Conservation (phyloP, 2,888 invertebrate genomes). For the Esperia sulphurella region DNA sequence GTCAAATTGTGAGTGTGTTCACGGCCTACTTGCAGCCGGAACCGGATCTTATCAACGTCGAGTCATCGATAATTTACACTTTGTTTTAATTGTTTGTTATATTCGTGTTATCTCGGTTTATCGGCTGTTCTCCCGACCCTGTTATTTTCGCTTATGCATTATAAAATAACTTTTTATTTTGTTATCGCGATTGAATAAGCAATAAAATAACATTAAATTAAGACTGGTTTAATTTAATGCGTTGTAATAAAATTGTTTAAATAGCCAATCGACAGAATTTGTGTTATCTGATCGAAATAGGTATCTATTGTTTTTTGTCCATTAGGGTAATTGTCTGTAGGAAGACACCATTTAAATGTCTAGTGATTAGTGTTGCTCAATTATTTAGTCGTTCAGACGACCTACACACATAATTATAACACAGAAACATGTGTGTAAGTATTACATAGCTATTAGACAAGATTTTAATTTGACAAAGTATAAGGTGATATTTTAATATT, state of each 20-base stretch:
- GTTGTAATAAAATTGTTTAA: constrained; percentile 37
- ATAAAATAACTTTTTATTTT: constrained; percentile 24
- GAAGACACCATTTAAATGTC: neutral
- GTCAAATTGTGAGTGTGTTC: neutral
- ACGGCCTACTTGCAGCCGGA: neutral
- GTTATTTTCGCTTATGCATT: constrained; percentile 20
- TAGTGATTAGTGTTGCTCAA: neutral
- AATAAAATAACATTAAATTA: constrained; percentile 37
- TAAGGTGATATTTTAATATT: too few relatives aligned
- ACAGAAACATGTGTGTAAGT: too few relatives aligned
- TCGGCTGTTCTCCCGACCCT: constrained; percentile 21
- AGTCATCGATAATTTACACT: constrained; percentile 28
- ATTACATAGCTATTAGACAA: too few relatives aligned
- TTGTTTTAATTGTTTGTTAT: constrained; percentile 40
- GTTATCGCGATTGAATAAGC: constrained; percentile 34
- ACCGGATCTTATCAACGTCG: constrained; percentile 22
- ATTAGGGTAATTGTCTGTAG: neutral
- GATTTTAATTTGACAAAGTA: too few relatives aligned
- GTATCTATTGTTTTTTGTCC: too few relatives aligned
- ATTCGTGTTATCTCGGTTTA: constrained; percentile 28
- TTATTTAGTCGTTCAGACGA: neutral
- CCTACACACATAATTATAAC: neutral
- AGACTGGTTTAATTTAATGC: constrained; percentile 37
- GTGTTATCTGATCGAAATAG: neutral
- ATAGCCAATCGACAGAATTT: constrained; percentile 18